Percentiles rank a stretch among this genome's conserved stretches.
Evolutionary conservation across 2,797 vertebrate species (phyloP).

Genomic region (Helarctos malayanus): DNA sequence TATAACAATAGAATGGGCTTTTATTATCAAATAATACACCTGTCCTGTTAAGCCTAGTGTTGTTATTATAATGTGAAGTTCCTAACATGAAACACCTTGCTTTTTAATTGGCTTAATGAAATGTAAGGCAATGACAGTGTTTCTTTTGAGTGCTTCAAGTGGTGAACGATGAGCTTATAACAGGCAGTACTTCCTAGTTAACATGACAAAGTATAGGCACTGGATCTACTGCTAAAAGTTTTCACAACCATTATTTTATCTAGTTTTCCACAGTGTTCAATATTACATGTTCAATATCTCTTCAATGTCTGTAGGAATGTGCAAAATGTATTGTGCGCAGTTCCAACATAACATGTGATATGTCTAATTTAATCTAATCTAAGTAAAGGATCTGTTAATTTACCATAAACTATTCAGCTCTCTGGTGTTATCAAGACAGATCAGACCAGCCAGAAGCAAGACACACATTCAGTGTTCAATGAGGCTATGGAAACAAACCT

Average conservation of each 20-base stretch:
- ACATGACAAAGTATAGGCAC: neutral
- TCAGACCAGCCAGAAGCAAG: neutral
- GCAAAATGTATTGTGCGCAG: neutral
- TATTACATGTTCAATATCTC: neutral
- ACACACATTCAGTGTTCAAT: neutral
- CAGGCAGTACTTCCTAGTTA: neutral
- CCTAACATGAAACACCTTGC: constrained; percentile 37
- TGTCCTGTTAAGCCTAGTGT: neutral
- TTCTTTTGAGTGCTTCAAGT: neutral
- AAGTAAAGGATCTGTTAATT: constrained; percentile 2
- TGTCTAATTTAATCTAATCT: neutral
- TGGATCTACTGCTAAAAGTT: constrained; percentile 16
- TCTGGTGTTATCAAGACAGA: neutral
- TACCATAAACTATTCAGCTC: neutral
- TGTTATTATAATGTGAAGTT: constrained; percentile 41
- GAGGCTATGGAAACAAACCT: neutral
- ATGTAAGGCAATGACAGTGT: neutral
- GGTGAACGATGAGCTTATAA: neutral
- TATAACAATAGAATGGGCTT: neutral
- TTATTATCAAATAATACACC: constrained; percentile 20
- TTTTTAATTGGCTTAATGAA: constrained; percentile 25
- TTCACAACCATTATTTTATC: constrained; percentile 40
- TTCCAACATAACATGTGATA: neutral
- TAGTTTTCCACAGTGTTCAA: neutral
- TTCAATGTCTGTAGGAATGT: neutral